Evolutionary conservation across 2,797 vertebrate genomes (phyloP), one percentile per base, ranked within the genome.

Genomic region (Pogoniulus pusillus): DNA sequence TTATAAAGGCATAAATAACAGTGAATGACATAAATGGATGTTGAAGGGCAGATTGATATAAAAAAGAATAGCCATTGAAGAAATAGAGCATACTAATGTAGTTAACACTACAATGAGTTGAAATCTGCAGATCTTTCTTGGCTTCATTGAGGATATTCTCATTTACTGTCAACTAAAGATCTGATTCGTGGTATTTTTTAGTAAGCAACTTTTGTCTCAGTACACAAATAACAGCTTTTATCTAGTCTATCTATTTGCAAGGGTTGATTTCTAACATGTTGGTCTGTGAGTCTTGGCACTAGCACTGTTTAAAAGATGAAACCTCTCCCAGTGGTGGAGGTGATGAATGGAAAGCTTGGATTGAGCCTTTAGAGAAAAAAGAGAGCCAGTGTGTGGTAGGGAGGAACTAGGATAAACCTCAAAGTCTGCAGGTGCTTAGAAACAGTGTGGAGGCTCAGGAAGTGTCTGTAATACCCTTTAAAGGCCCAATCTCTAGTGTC

Each of bases 391-490:
- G 84, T 90, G 86, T 57, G 47, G 62, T 1, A 1, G 62, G 64
- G 80, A 86, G 83, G 75, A 68, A 35, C 75, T 82, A 47, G 59
- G 91, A 75, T 43, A 35, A 89, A 72, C 47, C 75, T 88, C 69
- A 55, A 87, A 34, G 65, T 64, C 70, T 82, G 63, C 85, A 92
- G 90, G 92, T 86, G 81, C 77, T 92, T 87, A 94, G 87, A 92
- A 90, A 89, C 55, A 80, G 72, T 0, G 0, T 71, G 76, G 41
- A 80, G 76, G 66, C 74, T 93, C 91, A 94, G 91, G 82, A 95
- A 87, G 68, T 89, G n/a, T 47, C 55, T 91, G 58, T 78, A 89
- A 90, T 34, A 64, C 60, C 41, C 90, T 89, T 74, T 53, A 72
- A 78, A 86, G 73, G 47, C 43, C 85, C 63, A 78, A 12, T 66